These are phyloP conservation scores for Ametastegia equiseti DNA, from an alignment of 2,888 invertebrate genomes.

Conservation along the genomic window DNA sequence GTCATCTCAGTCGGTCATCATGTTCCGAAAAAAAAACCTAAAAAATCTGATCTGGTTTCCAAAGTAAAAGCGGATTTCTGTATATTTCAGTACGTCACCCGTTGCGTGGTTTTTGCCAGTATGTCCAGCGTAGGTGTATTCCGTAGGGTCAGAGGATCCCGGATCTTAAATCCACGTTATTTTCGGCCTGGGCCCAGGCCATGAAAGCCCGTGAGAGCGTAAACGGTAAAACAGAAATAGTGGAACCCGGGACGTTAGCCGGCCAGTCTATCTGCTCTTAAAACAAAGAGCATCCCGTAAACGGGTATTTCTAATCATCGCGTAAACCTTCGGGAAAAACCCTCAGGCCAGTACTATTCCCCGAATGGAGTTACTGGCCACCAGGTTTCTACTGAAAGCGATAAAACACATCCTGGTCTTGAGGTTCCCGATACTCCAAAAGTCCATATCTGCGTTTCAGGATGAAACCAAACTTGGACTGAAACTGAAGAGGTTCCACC, in stretches of 20 bases:
- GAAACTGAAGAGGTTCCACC: too few relatives aligned
- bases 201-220: background rate
- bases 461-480: too few relatives aligned
- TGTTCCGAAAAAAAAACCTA: too few relatives aligned
- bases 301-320: constrained; percentile 64
- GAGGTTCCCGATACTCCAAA: too few relatives aligned
- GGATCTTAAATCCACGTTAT: constrained; percentile 34
- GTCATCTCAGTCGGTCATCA: too few relatives aligned
- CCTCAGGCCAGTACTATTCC: background rate
- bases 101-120: too few relatives aligned
- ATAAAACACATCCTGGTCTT: background rate
- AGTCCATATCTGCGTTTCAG: too few relatives aligned
- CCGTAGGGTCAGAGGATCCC: too few relatives aligned
- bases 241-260: background rate
- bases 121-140: too few relatives aligned
- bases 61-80: too few relatives aligned
- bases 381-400: background rate
- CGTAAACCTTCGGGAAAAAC: constrained; percentile 59
- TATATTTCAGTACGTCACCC: too few relatives aligned
- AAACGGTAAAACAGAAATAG: background rate
- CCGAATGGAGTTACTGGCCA: background rate
- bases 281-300: constrained; percentile 43
- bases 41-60: too few relatives aligned
- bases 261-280: constrained; percentile 24
- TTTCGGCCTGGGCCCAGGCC: background rate